Base-by-base conservation (phyloP, 2,888 invertebrate species). In the Trissolcus brochymenae region DNA sequence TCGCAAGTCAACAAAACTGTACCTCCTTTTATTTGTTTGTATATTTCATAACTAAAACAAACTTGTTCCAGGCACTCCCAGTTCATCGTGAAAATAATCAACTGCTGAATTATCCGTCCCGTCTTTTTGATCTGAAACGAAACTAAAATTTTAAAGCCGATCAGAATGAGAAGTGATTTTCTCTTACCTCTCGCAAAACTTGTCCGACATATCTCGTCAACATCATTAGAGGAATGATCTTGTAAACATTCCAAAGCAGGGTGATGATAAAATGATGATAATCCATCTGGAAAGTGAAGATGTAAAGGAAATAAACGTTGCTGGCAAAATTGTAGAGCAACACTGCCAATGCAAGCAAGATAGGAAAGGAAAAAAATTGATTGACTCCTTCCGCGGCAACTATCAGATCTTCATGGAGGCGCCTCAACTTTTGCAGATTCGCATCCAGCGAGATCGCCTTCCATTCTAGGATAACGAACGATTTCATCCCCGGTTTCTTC, bases 161-260 rank as follows among this genome's bases (percentile, higher is more conserved):
- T 6, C 25, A 25, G 6, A 25, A 25, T 25, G 25, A 25, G 6
- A 25, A 25, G 0, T 9, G 2, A 19, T 35, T 9, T 35, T 35
- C 6, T 35, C 9, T 9, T 68, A 68, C 68, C 68, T 68, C 68
- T 60, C 54, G 53, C 35, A 68, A 53, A 46, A 46, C 49, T 35
- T 60, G 54, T 29, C 43, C 54, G 6, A 68, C 54, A 29, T 21
- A 46, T 43, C 35, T 68, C 0, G 54, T 54, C 17, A 68, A 13
- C 49, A 54, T 29, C 25, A 25, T 53, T 0, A 59, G 13, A 1
- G 67, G 59, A n/a, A 65, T 4, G 11, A 25, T 3, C 13, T 41
- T 21, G 13, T 19, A 14, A 14, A 64, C 21, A 19, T 43, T 54
- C 54, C 54, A 64, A 4, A 53, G 3, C 53, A 53, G 2, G 4